These are phyloP conservation scores for Ctena decussata DNA, from an alignment of 2,888 invertebrate species.

Conservation along the genomic window DNA sequence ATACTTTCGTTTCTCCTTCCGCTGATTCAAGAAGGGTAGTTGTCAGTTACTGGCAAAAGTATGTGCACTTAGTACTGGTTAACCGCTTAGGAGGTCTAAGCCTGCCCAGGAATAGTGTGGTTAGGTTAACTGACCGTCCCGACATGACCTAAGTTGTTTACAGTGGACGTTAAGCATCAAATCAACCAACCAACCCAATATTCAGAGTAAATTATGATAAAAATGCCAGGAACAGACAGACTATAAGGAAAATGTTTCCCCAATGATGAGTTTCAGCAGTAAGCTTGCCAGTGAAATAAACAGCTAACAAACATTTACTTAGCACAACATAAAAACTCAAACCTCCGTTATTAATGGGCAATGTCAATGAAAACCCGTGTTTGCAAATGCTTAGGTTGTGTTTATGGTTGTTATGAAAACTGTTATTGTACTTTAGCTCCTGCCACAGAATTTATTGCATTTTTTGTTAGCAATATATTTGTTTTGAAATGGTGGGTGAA, in stretches of 20 bases:
- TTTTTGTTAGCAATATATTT: constrained; percentile 47
- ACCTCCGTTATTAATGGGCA: constrained; percentile 34
- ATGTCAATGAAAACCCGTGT: constrained; percentile 41
- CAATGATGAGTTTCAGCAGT: constrained; percentile 1
- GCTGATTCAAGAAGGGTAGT: too few relatives aligned
- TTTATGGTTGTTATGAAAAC: constrained; percentile 69
- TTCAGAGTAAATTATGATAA: too few relatives aligned
- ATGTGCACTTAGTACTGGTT: too few relatives aligned
- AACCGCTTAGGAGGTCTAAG: too few relatives aligned
- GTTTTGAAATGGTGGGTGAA: constrained; percentile 50
- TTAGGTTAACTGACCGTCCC: too few relatives aligned
- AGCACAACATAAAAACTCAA: constrained; percentile 30
- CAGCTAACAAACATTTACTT: constrained; percentile 32
- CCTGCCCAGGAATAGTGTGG: too few relatives aligned
- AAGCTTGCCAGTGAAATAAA: constrained; percentile 34
- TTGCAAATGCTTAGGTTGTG: constrained; percentile 58
- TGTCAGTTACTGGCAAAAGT: too few relatives aligned
- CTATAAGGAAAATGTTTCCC: not conserved
- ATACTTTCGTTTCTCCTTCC: too few relatives aligned
- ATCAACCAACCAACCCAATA: too few relatives aligned
- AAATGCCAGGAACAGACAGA: too few relatives aligned
- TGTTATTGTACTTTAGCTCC: constrained; percentile 55
- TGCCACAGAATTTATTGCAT: not conserved
- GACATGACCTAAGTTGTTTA: too few relatives aligned
- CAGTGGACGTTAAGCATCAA: too few relatives aligned